Evolutionary conservation across 1,140 invertebrate genomes (phyloP), one percentile per base, ranked within the genome.

Genomic region (Magallana angulata): DNA sequence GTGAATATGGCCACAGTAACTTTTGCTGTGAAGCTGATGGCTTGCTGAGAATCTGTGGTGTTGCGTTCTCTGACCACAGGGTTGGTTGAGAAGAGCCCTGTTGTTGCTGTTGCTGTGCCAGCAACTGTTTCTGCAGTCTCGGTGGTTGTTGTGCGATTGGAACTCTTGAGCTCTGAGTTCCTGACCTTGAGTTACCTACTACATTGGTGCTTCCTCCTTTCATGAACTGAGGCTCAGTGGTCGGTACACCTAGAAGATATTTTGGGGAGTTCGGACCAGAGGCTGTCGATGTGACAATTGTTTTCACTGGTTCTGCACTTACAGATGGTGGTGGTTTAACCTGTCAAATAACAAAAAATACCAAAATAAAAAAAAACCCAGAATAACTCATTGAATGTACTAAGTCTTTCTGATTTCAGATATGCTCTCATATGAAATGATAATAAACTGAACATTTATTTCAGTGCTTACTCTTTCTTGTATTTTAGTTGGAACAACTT

Each of bases 171-270:
- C 76, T 88, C 71, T 87, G 56, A 30, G 84, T 68, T 18, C 59
- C 81, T 11, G 57, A 62, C 24, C 60, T 84, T 36, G 82, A 30
- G 11, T 68, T 84, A 14, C 89, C 87, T 16, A 90, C 84, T 5
- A 76, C 68, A 76, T 30, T 11, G 48, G 8, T 76, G 24, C 68
- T 76, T 0, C 24, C 36, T 5, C 68, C 68, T 64, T 91, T 92
- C 89, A 92, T 92, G 83, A 93, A 92, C 14, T 91, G 84, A 11
- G 92, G 92, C 64, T 93, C 91, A 83, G 87, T 90, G 56, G 90
- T 93, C 12, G 91, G 91, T 7, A 91, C 90, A 56, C 92, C 92
- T 7, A 94, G 88, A 12, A 94, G 89, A 64, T 93, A 93, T 68
- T 93, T 92, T 2, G 91, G 91, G 14, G 92, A 91, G 3, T 82